A percentile compares a stretch with the other conserved stretches of the same genome.
phyloP scores from a whole-genome alignment of 2,797 vertebrate genomes.

The Sorex maritimensis region DNA sequence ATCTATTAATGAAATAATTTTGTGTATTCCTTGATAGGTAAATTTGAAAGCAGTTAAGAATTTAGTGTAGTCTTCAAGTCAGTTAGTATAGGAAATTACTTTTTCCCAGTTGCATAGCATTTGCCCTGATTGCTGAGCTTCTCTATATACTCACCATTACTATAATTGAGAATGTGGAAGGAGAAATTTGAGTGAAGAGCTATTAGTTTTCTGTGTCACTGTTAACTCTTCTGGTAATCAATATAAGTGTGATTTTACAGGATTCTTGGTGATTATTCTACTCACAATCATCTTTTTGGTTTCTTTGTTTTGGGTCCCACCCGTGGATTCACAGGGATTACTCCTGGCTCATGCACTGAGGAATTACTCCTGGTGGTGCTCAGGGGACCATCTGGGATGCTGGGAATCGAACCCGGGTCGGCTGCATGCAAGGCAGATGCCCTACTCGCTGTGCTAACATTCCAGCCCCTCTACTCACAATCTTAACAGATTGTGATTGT shows the following conservation, averaged over 20 bases:
- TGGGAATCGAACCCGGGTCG: no score
- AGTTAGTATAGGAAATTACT: constrained; percentile 67
- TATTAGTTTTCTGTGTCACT: constrained; percentile 60
- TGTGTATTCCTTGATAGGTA: constrained; percentile 54
- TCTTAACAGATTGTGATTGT: constrained; percentile 1
- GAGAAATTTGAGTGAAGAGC: constrained; percentile 49
- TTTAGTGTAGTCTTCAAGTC: constrained; percentile 51
- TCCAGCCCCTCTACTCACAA: constrained; percentile 13
- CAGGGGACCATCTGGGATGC: no score
- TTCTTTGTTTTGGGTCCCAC: no score
- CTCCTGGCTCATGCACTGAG: no score
- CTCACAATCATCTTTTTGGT: not conserved
- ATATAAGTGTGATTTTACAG: constrained; percentile 39
- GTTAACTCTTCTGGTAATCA: constrained; percentile 48
- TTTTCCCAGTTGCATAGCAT: constrained; percentile 55
- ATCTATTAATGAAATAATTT: constrained; percentile 40
- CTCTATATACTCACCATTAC: constrained; percentile 39
- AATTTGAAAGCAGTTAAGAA: constrained; percentile 54
- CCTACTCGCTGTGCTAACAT: no score
- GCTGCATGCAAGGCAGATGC: no score
- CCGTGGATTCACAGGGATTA: no score
- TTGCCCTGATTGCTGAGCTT: constrained; percentile 48
- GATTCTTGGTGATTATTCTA: constrained; percentile 40
- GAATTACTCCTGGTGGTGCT: no score
- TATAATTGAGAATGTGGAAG: constrained; percentile 56